These are phyloP conservation scores for Dipodomys ordii DNA, from an alignment of 2,113 vertebrate species.

Conservation along the genomic window DNA sequence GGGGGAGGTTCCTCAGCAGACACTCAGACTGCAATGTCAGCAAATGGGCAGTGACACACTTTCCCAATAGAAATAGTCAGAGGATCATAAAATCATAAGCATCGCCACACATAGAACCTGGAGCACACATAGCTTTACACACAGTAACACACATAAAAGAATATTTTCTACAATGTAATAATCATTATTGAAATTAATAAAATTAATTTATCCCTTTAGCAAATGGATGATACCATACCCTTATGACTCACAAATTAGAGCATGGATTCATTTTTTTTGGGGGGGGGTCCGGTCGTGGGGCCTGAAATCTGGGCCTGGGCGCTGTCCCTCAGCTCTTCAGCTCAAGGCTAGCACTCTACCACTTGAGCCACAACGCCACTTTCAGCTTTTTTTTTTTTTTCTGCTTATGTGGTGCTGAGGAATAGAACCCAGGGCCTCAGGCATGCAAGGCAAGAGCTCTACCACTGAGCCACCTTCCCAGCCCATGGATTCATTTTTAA, in stretches of 20 bases:
- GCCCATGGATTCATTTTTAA: not conserved
- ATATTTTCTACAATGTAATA: not conserved
- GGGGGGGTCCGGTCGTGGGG: too few relatives aligned
- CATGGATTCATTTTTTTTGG: not conserved
- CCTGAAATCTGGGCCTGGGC: too few relatives aligned
- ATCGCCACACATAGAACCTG: not conserved
- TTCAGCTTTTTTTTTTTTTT: too few relatives aligned
- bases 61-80: conserved; percentile 36
- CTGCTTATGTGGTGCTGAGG: too few relatives aligned
- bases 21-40: not conserved
- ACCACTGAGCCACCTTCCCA: too few relatives aligned
- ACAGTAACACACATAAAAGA: not conserved
- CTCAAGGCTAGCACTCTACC: too few relatives aligned
- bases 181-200: conserved; percentile 8
- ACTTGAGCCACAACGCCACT: too few relatives aligned
- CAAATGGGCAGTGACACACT: not conserved
- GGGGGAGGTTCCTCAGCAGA: not conserved
- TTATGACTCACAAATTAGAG: conserved; percentile 9
- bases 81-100: conserved; percentile 33
- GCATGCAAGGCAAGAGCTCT: too few relatives aligned
- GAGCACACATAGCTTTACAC: conserved; percentile 24
- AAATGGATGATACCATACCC: conserved; percentile 13
- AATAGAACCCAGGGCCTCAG: too few relatives aligned
- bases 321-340: too few relatives aligned
- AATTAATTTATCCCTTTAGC: not conserved